Conservation (phyloP, 2,888 invertebrate species). For the Sphaeridia pumilis region DNA sequence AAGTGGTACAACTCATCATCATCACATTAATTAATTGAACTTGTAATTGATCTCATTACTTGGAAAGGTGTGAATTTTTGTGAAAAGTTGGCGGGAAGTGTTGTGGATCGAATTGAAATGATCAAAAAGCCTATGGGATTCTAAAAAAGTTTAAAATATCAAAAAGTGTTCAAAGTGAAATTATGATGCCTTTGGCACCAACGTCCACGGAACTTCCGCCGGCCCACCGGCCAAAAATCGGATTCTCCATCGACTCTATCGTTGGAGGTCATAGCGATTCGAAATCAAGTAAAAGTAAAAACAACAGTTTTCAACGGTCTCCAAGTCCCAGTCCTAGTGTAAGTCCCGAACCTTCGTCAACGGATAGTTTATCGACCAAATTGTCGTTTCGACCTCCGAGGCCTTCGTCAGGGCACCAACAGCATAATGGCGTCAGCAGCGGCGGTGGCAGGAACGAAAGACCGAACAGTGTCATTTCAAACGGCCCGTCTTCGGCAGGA, state of each 20-base stretch:
- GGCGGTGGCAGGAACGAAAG: conserved; percentile 15
- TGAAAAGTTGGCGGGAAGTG: neutral
- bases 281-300: conserved; percentile 14
- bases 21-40: neutral
- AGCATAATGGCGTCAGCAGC: no score
- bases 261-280: conserved; percentile 52
- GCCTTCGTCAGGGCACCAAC: conserved; percentile 10
- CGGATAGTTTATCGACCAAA: conserved; percentile 18
- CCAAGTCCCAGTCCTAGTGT: conserved; percentile 23
- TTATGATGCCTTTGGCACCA: conserved; percentile 89
- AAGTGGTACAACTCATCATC: no score
- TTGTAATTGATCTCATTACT: neutral
- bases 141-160: neutral
- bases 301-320: no score
- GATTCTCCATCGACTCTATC: conserved; percentile 88
- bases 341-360: conserved; percentile 32
- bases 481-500: conserved; percentile 7
- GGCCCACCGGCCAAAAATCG: conserved; percentile 75
- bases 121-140: neutral
- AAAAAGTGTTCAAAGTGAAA: neutral
- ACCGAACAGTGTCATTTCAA: conserved; percentile 4
- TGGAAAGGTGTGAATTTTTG: neutral
- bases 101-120: neutral
- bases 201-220: conserved; percentile 84
- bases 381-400: conserved; percentile 22